Percentiles rank a stretch among this genome's conserved stretches.
These are phyloP conservation scores for Falco novaeseelandiae DNA, from an alignment of 2,797 vertebrate species.

Conservation along the genomic window DNA sequence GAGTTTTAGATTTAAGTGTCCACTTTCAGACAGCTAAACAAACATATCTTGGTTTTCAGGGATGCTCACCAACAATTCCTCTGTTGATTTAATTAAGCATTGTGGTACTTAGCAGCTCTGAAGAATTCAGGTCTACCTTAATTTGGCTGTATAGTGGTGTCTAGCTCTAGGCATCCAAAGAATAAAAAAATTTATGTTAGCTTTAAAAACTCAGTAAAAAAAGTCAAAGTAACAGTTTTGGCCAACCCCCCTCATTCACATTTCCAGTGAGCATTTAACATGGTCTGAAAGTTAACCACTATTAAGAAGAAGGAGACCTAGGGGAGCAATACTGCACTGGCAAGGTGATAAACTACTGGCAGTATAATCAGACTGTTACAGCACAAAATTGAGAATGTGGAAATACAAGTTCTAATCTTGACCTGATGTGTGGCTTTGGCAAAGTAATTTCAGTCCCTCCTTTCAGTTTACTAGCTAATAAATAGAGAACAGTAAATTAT, in stretches of 20 bases:
- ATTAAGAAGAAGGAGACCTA: conserved; percentile 33
- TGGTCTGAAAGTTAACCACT: conserved; percentile 51
- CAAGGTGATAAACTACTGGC: conserved; percentile 33
- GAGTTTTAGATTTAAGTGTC: background rate
- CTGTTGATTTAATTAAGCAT: background rate
- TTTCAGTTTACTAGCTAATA: conserved; percentile 47
- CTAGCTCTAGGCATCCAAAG: background rate
- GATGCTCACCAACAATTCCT: background rate
- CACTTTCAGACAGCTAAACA: background rate
- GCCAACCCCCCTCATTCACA: background rate
- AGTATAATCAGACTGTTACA: conserved; percentile 45
- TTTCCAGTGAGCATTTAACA: conserved; percentile 23
- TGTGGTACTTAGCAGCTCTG: background rate
- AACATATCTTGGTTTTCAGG: background rate
- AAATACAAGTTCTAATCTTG: conserved; percentile 39
- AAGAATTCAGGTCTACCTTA: background rate
- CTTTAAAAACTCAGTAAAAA: background rate
- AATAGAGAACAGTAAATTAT: conserved; percentile 30
- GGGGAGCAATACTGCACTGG: background rate
- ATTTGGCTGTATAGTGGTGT: background rate
- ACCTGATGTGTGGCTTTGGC: conserved; percentile 6
- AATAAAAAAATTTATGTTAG: background rate
- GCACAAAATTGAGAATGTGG: conserved; percentile 24
- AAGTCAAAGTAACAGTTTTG: background rate
- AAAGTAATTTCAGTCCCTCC: conserved; percentile 40